A percentile compares a stretch with the other conserved stretches of the same genome.
Conservation (phyloP, 1,140 invertebrate genomes). For the Drosophila kepulauana region DNA sequence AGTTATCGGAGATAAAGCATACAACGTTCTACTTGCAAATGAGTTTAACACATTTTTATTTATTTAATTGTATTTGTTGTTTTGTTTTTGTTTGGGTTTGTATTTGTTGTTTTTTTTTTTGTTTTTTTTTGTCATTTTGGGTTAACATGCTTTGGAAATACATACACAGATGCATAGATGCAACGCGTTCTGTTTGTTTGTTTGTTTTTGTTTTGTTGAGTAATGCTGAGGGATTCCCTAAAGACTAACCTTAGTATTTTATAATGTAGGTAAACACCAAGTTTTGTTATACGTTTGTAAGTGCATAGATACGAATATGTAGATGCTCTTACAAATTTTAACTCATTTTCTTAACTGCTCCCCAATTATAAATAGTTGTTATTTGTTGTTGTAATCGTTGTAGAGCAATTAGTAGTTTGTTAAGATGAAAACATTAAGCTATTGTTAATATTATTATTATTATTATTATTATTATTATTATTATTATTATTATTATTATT, state of each 20-base stretch:
- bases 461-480: constrained; percentile 18
- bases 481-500: constrained; percentile 20
- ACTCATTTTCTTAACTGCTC: constrained; percentile 1
- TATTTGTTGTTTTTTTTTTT: constrained; percentile 48
- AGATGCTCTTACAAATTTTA: constrained; percentile 13
- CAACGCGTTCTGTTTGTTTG: constrained; percentile 37
- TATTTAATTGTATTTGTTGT: constrained; percentile 57
- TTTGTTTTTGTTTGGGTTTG: constrained; percentile 46
- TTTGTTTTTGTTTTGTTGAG: constrained; percentile 17
- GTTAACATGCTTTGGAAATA: constrained; percentile 73
- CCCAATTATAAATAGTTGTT: neutral
- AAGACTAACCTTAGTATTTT: constrained; percentile 41
- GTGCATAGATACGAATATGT: constrained; percentile 22
- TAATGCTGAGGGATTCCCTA: constrained; percentile 55
- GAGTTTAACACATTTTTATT: constrained; percentile 38
- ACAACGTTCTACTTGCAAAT: constrained; percentile 23
- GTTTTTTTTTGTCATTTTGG: constrained; percentile 43
- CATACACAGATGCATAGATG: constrained; percentile 45
- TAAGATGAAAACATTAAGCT: neutral
- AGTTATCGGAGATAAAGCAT: constrained; percentile 19
- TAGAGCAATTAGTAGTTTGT: neutral
- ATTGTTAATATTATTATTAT: constrained; percentile 13
- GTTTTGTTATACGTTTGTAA: constrained; percentile 13
- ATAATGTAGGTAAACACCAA: constrained; percentile 15
- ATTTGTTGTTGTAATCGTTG: constrained; percentile 2